phyloP scores from a whole-genome alignment of 2,797 vertebrate species.

The Pseudomugil gertrudae region DNA sequence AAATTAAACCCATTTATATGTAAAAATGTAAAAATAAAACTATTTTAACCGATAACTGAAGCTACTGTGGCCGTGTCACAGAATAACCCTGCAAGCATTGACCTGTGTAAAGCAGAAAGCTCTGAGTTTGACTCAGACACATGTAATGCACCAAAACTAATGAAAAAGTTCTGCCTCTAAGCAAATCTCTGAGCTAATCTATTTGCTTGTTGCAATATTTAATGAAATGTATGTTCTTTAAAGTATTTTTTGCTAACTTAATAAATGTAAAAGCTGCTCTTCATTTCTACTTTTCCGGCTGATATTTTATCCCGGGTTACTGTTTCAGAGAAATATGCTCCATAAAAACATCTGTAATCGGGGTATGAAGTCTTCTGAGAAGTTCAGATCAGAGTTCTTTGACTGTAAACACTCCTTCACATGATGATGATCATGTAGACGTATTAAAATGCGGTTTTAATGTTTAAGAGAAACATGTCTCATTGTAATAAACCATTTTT shows the following conservation, averaged over 20 bases:
- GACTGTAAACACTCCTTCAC: conserved; percentile 31
- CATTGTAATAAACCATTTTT: conserved; percentile 37
- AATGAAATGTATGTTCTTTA: neutral
- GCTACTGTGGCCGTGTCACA: conserved; percentile 38
- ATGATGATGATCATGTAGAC: conserved; percentile 8
- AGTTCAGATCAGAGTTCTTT: neutral
- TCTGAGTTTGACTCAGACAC: neutral
- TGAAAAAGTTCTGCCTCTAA: neutral
- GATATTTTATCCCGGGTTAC: neutral
- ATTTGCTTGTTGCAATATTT: neutral
- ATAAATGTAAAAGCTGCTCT: neutral
- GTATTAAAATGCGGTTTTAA: neutral
- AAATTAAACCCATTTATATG: conserved; percentile 12
- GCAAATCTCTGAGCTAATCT: neutral
- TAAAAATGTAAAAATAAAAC: conserved; percentile 12
- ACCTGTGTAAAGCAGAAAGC: neutral
- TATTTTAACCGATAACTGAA: conserved; percentile 42
- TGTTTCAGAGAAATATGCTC: neutral
- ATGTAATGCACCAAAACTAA: neutral
- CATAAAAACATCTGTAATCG: neutral
- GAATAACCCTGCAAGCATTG: neutral
- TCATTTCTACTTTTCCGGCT: neutral
- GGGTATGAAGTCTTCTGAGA: conserved; percentile 1
- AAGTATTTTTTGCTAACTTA: conserved; percentile 1
- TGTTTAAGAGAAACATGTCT: neutral